Percentiles rank a stretch among this genome's conserved stretches.
phyloP scores from a whole-genome alignment of 2,797 vertebrate genomes.

The Pangasius macronema region DNA sequence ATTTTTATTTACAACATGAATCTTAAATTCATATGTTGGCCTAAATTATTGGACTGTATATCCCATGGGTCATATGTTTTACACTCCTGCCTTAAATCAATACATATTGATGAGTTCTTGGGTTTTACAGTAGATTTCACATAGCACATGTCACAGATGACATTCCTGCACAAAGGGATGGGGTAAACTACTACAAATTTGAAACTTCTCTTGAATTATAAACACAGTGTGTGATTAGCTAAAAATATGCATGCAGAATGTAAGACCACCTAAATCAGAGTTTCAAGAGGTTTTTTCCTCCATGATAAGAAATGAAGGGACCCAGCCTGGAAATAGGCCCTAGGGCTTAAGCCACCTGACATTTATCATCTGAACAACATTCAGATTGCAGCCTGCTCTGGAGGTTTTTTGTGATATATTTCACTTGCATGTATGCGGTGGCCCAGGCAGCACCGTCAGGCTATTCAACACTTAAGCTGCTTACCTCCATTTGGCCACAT shows the following conservation, averaged over 20 bases:
- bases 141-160: background rate
- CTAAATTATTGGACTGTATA: background rate
- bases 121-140: background rate
- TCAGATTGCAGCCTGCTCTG: background rate
- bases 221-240: background rate
- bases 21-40: background rate
- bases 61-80: background rate
- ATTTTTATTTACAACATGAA: background rate
- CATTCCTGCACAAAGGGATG: background rate
- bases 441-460: constrained; percentile 30
- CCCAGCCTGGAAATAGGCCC: background rate
- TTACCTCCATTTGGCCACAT: constrained; percentile 83
- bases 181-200: background rate
- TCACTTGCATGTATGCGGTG: constrained; percentile 1
- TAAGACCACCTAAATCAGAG: background rate
- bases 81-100: background rate
- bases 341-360: constrained; percentile 2
- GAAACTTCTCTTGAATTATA: background rate
- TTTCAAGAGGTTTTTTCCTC: background rate
- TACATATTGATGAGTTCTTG: background rate
- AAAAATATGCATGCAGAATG: background rate
- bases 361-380: constrained; percentile 10
- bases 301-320: background rate
- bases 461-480: constrained; percentile 72
- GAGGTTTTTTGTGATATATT: constrained; percentile 2